These are phyloP conservation scores for Cataglyphis altisquamis DNA, from an alignment of 2,888 invertebrate genomes.

Conservation along the genomic window DNA sequence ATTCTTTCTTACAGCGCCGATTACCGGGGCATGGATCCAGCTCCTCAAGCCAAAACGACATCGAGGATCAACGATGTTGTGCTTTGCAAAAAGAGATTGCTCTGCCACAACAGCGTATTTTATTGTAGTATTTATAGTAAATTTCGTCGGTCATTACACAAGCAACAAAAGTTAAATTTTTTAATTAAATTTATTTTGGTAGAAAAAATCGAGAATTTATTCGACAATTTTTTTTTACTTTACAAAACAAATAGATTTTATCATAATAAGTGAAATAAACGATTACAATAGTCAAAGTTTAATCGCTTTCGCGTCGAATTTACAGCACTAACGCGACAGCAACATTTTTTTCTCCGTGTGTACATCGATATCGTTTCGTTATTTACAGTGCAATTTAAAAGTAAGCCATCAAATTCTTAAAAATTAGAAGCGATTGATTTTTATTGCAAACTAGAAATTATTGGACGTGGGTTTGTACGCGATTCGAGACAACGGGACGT, in stretches of 20 bases:
- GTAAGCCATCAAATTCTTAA: background rate
- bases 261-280: background rate
- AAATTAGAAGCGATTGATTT: constrained; percentile 6
- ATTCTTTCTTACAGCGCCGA: constrained; percentile 22
- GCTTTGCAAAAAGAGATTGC: constrained; percentile 31
- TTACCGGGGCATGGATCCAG: constrained; percentile 48
- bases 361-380: constrained; percentile 17
- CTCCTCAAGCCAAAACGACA: constrained; percentile 66
- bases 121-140: background rate
- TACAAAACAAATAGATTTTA: background rate
- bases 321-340: background rate
- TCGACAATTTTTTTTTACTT: background rate
- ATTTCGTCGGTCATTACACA: background rate
- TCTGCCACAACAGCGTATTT: background rate
- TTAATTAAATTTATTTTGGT: background rate
- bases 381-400: background rate
- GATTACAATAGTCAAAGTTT: constrained; percentile 9
- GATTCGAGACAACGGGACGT: constrained; percentile 2
- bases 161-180: background rate
- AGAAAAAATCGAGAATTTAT: background rate
- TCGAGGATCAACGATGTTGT: background rate
- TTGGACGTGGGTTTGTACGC: background rate
- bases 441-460: constrained; percentile 19
- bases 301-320: background rate
- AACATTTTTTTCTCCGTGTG: constrained; percentile 23